Conservation (phyloP, 2,113 vertebrate genomes). For the Oncorhynchus tshawytscha region DNA sequence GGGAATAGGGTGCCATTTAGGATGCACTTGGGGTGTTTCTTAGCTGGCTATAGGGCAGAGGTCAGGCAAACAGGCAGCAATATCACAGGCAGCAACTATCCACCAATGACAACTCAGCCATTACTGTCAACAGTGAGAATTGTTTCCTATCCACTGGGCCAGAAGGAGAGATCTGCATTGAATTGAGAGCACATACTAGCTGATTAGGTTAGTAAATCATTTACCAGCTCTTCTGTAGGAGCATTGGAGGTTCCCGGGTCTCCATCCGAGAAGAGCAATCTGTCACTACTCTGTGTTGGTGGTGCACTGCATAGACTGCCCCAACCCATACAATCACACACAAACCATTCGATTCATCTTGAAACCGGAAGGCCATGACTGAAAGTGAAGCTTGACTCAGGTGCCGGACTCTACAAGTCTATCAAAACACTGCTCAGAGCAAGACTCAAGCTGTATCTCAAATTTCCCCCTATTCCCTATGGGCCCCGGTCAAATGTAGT, state of each 20-base stretch:
- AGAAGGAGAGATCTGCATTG: slow-evolving; percentile 46
- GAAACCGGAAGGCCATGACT: neutral
- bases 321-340: neutral
- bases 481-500: too few relatives aligned
- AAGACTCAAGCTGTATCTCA: too few relatives aligned
- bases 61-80: neutral
- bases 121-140: slow-evolving; percentile 40
- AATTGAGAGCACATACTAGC: slow-evolving; percentile 35
- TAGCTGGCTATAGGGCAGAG: neutral
- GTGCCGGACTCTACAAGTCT: too few relatives aligned
- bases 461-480: too few relatives aligned
- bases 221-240: slow-evolving; percentile 39
- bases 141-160: slow-evolving; percentile 36
- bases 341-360: neutral
- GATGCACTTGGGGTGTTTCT: neutral
- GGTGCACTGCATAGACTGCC: neutral
- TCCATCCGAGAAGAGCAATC: neutral
- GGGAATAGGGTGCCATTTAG: too few relatives aligned
- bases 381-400: neutral
- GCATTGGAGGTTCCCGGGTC: neutral
- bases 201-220: slow-evolving; percentile 67
- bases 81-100: slow-evolving; percentile 35
- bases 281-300: neutral
- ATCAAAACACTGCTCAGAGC: neutral
- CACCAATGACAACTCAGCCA: slow-evolving; percentile 50